Conservation (phyloP, 2,888 invertebrate genomes). For the Synergus umbraculus region DNA sequence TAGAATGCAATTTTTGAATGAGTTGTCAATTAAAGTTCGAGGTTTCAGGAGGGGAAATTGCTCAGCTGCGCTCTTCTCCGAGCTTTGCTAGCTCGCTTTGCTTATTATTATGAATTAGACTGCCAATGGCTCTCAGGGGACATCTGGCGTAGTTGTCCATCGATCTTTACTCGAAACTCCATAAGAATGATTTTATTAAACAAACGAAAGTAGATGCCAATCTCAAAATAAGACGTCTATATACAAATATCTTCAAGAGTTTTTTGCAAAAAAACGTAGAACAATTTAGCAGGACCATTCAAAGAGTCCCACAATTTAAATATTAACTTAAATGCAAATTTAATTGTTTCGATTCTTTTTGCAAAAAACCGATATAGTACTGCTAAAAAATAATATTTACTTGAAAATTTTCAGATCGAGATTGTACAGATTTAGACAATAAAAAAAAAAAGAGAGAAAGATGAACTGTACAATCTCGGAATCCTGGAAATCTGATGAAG, state of each 20-base stretch:
- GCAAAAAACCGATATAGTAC: neutral
- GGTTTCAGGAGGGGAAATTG: slow-evolving; percentile 67
- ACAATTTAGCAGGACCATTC: neutral
- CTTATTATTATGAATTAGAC: slow-evolving; percentile 68
- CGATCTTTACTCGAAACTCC: slow-evolving; percentile 56
- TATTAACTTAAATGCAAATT: too few species aligned
- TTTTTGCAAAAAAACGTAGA: neutral
- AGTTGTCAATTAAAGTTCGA: slow-evolving; percentile 63
- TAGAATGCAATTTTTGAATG: slow-evolving; percentile 66
- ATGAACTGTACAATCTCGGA: neutral
- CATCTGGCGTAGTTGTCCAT: slow-evolving; percentile 66
- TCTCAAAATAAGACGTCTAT: neutral
- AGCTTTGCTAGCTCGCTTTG: slow-evolving; percentile 68
- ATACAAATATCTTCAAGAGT: neutral
- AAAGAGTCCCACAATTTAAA: neutral
- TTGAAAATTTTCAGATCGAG: neutral
- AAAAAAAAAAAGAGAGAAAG: neutral
- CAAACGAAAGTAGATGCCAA: neutral
- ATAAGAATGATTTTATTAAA: neutral
- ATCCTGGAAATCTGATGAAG: neutral
- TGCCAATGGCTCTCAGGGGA: slow-evolving; percentile 66
- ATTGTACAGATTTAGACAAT: neutral
- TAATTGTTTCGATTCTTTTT: too few species aligned
- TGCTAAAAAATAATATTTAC: neutral
- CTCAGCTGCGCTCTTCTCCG: slow-evolving; percentile 70